Conservation (phyloP, 2,888 invertebrate species). For the Ornithoptera alexandrae region DNA sequence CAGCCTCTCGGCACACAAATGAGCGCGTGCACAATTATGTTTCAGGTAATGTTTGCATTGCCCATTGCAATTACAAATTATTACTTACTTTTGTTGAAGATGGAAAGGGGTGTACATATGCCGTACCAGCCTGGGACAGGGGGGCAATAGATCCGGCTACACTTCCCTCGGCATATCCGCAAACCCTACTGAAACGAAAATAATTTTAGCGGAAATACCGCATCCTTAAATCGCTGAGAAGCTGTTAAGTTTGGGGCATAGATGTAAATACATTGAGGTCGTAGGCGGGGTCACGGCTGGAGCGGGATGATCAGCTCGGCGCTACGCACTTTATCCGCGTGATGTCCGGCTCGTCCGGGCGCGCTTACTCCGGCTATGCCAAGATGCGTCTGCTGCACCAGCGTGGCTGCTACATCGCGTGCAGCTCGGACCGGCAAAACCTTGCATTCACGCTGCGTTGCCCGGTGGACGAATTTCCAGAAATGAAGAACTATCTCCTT, state of each 20-base stretch:
- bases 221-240: no score
- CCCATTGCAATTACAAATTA: no score
- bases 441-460: conserved; percentile 85
- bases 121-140: no score
- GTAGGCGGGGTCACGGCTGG: conserved; percentile 92
- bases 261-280: background rate
- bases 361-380: conserved; percentile 82
- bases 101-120: no score
- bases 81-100: no score
- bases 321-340: conserved; percentile 88
- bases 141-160: no score
- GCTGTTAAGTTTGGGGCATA: no score
- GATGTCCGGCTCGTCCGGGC: conserved; percentile 85
- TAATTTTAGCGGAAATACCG: no score
- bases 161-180: no score
- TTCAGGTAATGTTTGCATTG: conserved; percentile 46
- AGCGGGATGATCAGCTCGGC: conserved; percentile 86
- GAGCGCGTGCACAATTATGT: conserved; percentile 64
- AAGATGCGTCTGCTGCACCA: conserved; percentile 89
- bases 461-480: conserved; percentile 45
- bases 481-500: conserved; percentile 53
- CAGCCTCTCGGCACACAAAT: conserved; percentile 51
- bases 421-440: conserved; percentile 86
- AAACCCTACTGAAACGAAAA: no score
- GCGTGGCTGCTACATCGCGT: conserved; percentile 84